These are phyloP conservation scores for Listrodromus nycthemerus DNA, from an alignment of 2,888 invertebrate genomes.

Conservation along the genomic window DNA sequence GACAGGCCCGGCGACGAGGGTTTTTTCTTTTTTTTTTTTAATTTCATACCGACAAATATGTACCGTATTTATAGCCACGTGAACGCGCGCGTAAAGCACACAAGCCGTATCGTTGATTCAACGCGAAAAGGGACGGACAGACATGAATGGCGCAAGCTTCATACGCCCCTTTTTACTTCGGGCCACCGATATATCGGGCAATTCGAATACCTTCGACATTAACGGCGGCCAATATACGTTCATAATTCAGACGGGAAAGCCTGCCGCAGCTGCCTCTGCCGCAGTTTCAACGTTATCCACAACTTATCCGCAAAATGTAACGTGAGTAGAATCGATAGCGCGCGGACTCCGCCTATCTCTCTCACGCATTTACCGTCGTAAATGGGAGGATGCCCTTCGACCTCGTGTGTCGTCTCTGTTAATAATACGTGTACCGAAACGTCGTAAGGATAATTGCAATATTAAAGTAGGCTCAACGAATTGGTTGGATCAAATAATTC, in stretches of 20 bases:
- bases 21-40: background rate
- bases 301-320: slow-evolving; percentile 58
- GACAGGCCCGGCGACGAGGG: background rate
- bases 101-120: slow-evolving; percentile 18
- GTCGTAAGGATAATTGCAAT: slow-evolving; percentile 16
- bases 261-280: slow-evolving; percentile 31
- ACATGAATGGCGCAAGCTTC: too few relatives aligned
- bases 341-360: background rate
- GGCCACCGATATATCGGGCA: too few relatives aligned
- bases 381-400: background rate
- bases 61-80: background rate
- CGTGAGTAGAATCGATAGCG: slow-evolving; percentile 53
- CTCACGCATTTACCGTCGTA: background rate
- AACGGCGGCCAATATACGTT: slow-evolving; percentile 36
- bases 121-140: too few relatives aligned
- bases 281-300: slow-evolving; percentile 23
- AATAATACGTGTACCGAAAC: background rate
- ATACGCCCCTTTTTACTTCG: too few relatives aligned
- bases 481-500: background rate
- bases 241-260: slow-evolving; percentile 42
- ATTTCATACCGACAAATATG: slow-evolving; percentile 21
- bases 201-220: slow-evolving; percentile 57
- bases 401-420: slow-evolving; percentile 1
- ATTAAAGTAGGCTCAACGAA: background rate
- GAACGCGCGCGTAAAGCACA: slow-evolving; percentile 17